Evolutionary conservation across 2,113 vertebrate species (phyloP).

Genomic region (Pholis gunnellus): DNA sequence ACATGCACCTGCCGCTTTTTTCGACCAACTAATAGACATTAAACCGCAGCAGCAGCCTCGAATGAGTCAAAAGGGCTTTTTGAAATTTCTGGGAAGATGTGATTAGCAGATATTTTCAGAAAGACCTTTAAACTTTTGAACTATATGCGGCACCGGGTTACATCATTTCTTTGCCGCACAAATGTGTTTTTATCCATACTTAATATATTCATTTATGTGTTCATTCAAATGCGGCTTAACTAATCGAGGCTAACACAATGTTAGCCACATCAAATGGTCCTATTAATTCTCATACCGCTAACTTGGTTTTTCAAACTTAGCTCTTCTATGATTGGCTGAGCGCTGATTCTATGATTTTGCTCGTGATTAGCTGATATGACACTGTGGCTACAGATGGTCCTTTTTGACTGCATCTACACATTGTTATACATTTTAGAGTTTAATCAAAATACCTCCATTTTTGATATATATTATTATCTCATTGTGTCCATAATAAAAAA

Average conservation of each 20-base stretch:
- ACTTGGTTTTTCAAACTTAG: no score
- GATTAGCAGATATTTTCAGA: conserved; percentile 3
- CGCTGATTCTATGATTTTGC: no score
- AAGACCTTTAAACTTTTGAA: conserved; percentile 12
- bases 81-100: conserved; percentile 8
- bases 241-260: neutral
- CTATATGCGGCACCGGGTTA: neutral
- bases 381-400: no score
- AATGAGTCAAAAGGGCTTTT: neutral
- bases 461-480: no score
- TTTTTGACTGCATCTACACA: no score
- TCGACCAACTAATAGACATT: conserved; percentile 17
- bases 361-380: no score
- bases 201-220: no score
- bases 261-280: no score
- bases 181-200: neutral
- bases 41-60: conserved; percentile 41
- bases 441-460: no score
- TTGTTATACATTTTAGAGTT: no score
- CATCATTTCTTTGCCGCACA: neutral
- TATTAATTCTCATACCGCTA: no score
- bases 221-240: neutral
- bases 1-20: conserved; percentile 27
- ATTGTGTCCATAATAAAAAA: neutral
- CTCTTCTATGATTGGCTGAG: no score